Evolutionary conservation across 2,113 vertebrate species (phyloP).

Genomic region (Bubo bubo): DNA sequence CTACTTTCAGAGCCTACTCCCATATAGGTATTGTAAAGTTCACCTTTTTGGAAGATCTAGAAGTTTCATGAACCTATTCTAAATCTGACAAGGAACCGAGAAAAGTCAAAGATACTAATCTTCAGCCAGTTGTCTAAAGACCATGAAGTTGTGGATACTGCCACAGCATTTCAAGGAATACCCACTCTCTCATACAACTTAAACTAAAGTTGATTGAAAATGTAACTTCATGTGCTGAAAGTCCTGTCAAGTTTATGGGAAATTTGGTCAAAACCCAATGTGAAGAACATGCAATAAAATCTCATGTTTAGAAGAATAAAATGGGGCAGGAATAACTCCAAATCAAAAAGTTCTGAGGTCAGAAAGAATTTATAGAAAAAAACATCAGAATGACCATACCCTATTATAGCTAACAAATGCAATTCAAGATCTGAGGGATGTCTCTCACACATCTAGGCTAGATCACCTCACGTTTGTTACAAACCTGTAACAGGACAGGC

Average conservation of each 20-base stretch:
- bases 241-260: not conserved
- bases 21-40: not conserved
- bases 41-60: not conserved
- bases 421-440: not conserved
- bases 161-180: not conserved
- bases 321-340: not conserved
- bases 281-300: not conserved
- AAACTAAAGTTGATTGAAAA: not conserved
- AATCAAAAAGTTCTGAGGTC: not conserved
- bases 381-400: not conserved
- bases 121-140: not conserved
- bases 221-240: not conserved
- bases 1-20: not conserved
- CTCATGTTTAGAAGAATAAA: not conserved
- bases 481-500: not conserved
- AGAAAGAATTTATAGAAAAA: not conserved
- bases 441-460: not conserved
- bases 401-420: not conserved
- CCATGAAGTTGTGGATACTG: accelerated
- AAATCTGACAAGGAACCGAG: not conserved
- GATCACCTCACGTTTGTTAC: constrained; percentile 2
- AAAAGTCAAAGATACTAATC: not conserved
- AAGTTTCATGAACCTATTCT: not conserved
- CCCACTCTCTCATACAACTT: not conserved
- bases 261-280: not conserved